Evolutionary conservation across 2,888 invertebrate genomes (phyloP).

Genomic region (Nemotelus nigrinus): DNA sequence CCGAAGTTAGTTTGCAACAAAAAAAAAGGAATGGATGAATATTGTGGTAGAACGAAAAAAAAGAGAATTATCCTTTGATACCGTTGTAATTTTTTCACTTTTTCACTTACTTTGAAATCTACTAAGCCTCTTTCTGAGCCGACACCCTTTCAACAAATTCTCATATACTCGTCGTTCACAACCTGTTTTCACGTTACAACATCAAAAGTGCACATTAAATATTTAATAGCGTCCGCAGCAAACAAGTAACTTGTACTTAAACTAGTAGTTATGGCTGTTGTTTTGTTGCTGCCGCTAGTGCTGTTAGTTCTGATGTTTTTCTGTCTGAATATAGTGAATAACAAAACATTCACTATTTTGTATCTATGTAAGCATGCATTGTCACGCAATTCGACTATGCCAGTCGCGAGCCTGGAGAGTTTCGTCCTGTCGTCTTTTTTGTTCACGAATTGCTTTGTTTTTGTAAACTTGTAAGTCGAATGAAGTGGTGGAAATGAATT

Average conservation of each 20-base stretch:
- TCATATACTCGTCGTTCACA: background rate
- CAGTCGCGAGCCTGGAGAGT: background rate
- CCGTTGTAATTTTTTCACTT: no score
- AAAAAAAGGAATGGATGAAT: no score
- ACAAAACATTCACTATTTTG: background rate
- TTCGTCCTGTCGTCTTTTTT: background rate
- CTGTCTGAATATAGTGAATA: background rate
- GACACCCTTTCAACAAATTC: conserved; percentile 22
- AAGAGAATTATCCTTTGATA: no score
- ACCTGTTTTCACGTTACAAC: conserved; percentile 22
- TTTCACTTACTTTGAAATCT: no score
- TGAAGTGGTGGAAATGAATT: conserved; percentile 21
- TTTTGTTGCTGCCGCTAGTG: background rate
- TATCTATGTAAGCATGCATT: background rate
- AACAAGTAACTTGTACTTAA: background rate
- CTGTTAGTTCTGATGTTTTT: conserved; percentile 9
- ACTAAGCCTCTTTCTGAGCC: no score
- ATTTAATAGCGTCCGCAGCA: conserved; percentile 6
- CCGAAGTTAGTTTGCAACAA: no score
- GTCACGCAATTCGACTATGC: conserved; percentile 18
- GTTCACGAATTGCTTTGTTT: background rate
- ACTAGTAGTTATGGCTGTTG: no score
- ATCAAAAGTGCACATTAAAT: conserved; percentile 38
- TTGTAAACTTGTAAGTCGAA: background rate
- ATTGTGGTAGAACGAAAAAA: no score